Evolutionary conservation across 2,113 vertebrate species (phyloP), one percentile per base, ranked within the genome.

Genomic region (Mus pahari): DNA sequence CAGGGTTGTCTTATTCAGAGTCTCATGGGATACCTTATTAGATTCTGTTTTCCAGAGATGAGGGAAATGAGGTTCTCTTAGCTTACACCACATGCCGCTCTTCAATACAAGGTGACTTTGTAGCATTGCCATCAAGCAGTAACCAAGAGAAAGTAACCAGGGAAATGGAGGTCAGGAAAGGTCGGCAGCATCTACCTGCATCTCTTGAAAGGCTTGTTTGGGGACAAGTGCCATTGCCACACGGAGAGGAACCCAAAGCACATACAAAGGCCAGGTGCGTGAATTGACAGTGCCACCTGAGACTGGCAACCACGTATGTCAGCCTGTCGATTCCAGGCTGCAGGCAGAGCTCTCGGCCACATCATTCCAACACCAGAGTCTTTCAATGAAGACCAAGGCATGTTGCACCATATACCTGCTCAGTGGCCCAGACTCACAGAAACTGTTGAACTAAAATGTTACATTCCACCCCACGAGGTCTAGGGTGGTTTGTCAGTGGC

Each of bases 31-130:
- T 14, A 71, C 22, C 66, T 89, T 45, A 55, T 24, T 42, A 84
- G 53, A 87, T 16, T 68, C 33, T 87, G 31, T 87, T 90, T 96
- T 50, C 86, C 68, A 73, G 86, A 90, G 55, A 90, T 86, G 50
- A 24, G 36, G 60, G 7, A 11, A 78, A 36, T 1, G 19, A 26
- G 33, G 39, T 26, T 93, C 45, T 58, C 28, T 13, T 79, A 77
- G n/a, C 62, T 60, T 22, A 82, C 6, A 39, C 10, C 31, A 31
- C 42, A 33, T 28, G 3, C 10, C 12, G 5, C 58, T 83, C 83
- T n/a, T 82, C 28, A 45, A 66, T 78, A 20, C 36, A 73, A 78
- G 86, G 50, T 60, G 17, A 86, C 3, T 50, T 92, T 74, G 28
- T 17, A 70, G 33, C n/a, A 53, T 12, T 10, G 7, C 68, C 88